phyloP scores from a whole-genome alignment of 2,113 vertebrate genomes.

The Indri indri region DNA sequence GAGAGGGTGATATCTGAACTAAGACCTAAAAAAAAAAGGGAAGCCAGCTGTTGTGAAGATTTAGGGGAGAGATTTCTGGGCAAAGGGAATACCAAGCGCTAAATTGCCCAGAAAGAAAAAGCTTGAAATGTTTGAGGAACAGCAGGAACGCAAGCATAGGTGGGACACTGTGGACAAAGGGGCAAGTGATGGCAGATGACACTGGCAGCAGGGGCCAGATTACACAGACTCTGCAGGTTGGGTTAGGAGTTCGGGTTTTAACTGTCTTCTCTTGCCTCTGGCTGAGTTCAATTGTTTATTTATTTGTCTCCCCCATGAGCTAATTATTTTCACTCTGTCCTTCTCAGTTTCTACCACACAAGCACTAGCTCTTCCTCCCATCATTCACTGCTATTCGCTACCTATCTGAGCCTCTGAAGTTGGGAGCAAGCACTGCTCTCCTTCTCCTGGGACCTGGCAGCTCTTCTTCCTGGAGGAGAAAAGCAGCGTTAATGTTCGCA shows the following conservation, averaged over 20 bases:
- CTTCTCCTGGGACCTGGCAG: neutral
- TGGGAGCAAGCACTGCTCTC: accelerated
- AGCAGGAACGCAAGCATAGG: neutral
- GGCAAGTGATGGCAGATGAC: too few species aligned
- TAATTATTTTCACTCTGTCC: neutral
- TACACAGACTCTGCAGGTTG: neutral
- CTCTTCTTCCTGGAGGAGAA: neutral
- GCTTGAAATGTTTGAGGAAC: neutral
- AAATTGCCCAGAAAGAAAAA: neutral
- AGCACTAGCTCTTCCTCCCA: neutral
- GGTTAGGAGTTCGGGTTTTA: neutral
- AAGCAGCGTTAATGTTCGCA: neutral
- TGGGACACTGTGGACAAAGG: neutral
- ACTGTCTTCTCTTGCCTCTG: neutral
- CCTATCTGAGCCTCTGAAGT: neutral
- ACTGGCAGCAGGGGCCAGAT: neutral
- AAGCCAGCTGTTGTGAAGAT: neutral
- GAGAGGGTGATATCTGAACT: neutral
- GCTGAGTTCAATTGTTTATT: neutral
- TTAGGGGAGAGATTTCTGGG: neutral
- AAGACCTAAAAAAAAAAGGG: neutral
- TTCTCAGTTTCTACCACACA: neutral
- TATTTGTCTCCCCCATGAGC: neutral
- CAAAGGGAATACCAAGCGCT: neutral
- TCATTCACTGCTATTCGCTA: neutral